A percentile compares a stretch with the other conserved stretches of the same genome.
Conservation (phyloP, 2,113 vertebrate genomes). For the Pyxicephalus adspersus region DNA sequence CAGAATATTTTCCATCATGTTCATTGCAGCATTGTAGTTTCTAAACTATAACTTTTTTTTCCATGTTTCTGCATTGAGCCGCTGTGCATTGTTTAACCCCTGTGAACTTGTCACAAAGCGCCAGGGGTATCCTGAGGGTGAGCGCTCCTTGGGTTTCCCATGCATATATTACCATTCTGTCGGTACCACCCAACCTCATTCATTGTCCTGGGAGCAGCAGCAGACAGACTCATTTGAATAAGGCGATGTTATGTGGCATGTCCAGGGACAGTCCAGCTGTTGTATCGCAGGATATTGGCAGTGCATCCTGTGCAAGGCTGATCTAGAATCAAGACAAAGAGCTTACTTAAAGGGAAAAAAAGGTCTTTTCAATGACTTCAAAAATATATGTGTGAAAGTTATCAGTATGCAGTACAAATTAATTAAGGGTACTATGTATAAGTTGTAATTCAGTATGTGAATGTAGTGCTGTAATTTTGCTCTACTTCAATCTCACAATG, state of each 20-base stretch:
- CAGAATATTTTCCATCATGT: too few relatives aligned
- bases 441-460: too few relatives aligned
- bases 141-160: constrained; percentile 26
- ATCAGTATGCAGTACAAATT: too few relatives aligned
- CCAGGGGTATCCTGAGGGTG: constrained; percentile 22
- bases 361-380: too few relatives aligned
- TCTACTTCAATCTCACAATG: too few relatives aligned
- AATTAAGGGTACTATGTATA: too few relatives aligned
- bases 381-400: too few relatives aligned
- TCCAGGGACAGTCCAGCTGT: too few relatives aligned
- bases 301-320: not conserved
- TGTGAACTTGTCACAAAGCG: constrained; percentile 35
- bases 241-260: not conserved
- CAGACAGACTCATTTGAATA: constrained; percentile 27
- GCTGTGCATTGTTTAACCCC: constrained; percentile 36
- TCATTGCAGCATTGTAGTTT: not conserved
- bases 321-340: too few relatives aligned
- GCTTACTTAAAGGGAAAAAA: too few relatives aligned
- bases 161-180: constrained; percentile 35
- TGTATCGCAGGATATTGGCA: not conserved
- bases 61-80: not conserved
- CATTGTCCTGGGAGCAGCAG: constrained; percentile 24
- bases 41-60: not conserved
- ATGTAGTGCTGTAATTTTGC: too few relatives aligned
- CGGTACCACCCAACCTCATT: constrained; percentile 22